Conservation (phyloP, 2,113 vertebrate species). For the Thermophis baileyi region DNA sequence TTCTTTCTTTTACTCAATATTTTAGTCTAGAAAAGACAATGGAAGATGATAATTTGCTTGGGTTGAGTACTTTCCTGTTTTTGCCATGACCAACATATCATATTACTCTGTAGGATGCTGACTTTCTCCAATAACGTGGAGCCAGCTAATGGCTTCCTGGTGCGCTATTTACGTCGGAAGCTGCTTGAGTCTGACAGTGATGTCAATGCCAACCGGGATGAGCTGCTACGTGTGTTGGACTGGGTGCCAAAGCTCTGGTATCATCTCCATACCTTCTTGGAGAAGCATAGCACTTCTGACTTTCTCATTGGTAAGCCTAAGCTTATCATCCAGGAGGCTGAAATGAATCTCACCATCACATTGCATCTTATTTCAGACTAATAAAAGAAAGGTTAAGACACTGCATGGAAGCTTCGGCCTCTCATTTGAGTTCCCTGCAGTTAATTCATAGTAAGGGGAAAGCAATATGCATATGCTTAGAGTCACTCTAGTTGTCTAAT, state of each 20-base stretch:
- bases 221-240: constrained; percentile 85
- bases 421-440: not conserved
- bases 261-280: constrained; percentile 93
- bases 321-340: not conserved
- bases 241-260: constrained; percentile 98
- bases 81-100: not conserved
- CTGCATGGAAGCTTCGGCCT: not conserved
- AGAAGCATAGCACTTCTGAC: constrained; percentile 96
- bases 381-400: not conserved
- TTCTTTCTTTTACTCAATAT: not conserved
- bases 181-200: constrained; percentile 82
- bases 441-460: not conserved
- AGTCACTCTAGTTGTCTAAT: not conserved
- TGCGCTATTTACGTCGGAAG: constrained; percentile 91
- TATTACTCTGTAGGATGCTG: constrained; percentile 79
- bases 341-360: not conserved
- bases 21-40: not conserved
- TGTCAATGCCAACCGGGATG: constrained; percentile 73
- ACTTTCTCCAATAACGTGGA: constrained; percentile 97
- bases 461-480: not conserved
- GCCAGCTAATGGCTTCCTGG: constrained; percentile 90
- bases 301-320: constrained; percentile 88
- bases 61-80: not conserved
- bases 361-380: not conserved
- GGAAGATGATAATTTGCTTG: not conserved